These are phyloP conservation scores for Ophraella communa DNA, from an alignment of 2,888 invertebrate species.

Conservation along the genomic window DNA sequence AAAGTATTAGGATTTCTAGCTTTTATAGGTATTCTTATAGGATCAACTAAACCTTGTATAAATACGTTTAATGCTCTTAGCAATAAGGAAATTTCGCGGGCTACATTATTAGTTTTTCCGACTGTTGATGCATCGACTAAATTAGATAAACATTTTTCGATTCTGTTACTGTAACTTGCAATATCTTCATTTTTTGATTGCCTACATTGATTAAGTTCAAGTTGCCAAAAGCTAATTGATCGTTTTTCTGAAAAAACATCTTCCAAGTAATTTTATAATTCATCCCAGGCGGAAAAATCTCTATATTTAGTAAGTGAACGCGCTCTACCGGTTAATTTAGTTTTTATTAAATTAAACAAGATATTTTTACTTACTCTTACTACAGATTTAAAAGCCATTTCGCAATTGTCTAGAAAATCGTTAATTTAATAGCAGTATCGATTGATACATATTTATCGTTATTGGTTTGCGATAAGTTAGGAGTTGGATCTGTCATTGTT, in stretches of 20 bases:
- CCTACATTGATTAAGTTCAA: too few species aligned
- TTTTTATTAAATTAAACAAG: neutral
- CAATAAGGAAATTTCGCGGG: neutral
- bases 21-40: neutral
- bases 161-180: too few species aligned
- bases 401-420: neutral
- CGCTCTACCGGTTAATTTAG: neutral
- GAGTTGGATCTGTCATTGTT: too few species aligned
- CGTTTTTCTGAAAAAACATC: neutral
- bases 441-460: too few species aligned
- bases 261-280: neutral
- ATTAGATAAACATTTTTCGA: neutral
- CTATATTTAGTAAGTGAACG: neutral
- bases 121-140: neutral
- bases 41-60: neutral
- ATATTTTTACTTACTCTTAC: neutral
- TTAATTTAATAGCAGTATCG: too few species aligned
- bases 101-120: neutral
- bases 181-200: too few species aligned
- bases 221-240: too few species aligned
- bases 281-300: neutral
- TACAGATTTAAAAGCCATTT: neutral
- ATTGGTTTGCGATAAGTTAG: too few species aligned
- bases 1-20: too few species aligned
- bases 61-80: neutral